phyloP scores from a whole-genome alignment of 1,140 invertebrate species.

The Nilaparvata lugens region DNA sequence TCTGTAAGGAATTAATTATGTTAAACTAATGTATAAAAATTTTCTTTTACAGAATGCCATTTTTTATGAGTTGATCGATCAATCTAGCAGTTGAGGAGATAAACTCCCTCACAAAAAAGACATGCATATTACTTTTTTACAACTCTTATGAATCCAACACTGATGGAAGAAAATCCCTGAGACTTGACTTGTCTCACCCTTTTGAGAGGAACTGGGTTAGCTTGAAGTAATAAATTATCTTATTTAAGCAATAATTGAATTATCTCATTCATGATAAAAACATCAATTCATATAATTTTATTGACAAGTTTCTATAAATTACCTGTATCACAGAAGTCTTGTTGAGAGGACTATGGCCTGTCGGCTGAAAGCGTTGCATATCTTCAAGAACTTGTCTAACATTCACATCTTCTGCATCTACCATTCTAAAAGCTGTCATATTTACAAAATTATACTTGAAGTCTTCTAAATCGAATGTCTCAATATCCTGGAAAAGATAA shows the following conservation, averaged over 20 bases:
- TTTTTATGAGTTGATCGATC: no score
- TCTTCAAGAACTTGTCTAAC: slow-evolving; percentile 47
- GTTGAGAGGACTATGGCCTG: slow-evolving; percentile 42
- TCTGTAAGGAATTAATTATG: no score
- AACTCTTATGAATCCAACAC: no score
- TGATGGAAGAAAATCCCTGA: no score
- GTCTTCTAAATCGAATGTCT: slow-evolving; percentile 84
- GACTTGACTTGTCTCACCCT: not conserved
- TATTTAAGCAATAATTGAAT: no score
- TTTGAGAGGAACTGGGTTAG: not conserved
- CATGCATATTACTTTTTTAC: no score
- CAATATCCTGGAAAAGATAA: slow-evolving; percentile 58
- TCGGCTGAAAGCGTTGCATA: slow-evolving; percentile 52
- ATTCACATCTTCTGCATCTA: slow-evolving; percentile 44
- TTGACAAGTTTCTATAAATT: slow-evolving; percentile 18
- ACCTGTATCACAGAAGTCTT: slow-evolving; percentile 48
- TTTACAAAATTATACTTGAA: slow-evolving; percentile 92
- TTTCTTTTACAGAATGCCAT: no score
- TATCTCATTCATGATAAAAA: no score
- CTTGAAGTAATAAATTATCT: no score
- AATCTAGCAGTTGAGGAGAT: no score
- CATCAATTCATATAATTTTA: not conserved
- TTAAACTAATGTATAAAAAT: no score
- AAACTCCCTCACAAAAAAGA: no score
- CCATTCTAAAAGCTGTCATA: slow-evolving; percentile 82